These are phyloP conservation scores for Ephydatia muelleri DNA, from an alignment of 37 sponge, comb jelly and placozoan genomes.

Conservation along the genomic window DNA sequence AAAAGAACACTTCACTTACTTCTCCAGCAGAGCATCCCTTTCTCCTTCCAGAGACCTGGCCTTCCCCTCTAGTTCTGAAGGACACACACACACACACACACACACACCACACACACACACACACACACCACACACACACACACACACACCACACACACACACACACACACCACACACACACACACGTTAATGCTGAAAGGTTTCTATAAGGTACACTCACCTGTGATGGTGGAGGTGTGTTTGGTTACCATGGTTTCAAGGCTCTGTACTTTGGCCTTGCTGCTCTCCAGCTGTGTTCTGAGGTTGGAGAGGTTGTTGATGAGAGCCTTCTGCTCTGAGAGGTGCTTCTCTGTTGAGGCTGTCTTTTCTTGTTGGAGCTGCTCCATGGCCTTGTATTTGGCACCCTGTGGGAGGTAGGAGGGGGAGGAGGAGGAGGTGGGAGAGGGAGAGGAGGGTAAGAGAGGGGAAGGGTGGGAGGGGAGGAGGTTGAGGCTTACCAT, in stretches of 20 bases:
- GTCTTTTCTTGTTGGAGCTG: slow-evolving; percentile 7
- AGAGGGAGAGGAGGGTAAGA: not conserved
- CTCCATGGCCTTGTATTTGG: not conserved
- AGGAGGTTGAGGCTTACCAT: not conserved
- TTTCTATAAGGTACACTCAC: slow-evolving; percentile 2
- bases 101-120: slow-evolving; percentile 23
- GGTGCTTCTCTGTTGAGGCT: slow-evolving; percentile 21
- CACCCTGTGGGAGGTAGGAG: not conserved
- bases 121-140: slow-evolving; percentile 20
- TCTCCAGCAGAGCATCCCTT: slow-evolving; percentile 53
- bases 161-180: slow-evolving; percentile 29
- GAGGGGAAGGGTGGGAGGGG: not conserved
- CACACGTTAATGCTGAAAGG: not conserved
- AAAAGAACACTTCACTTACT: slow-evolving; percentile 34
- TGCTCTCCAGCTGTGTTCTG: slow-evolving; percentile 53
- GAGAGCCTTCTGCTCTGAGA: slow-evolving; percentile 44
- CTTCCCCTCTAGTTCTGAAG: slow-evolving; percentile 43
- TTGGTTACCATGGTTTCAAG: slow-evolving; percentile 8
- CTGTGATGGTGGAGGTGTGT: slow-evolving; percentile 6
- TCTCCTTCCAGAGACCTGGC: slow-evolving; percentile 59
- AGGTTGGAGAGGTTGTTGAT: slow-evolving; percentile 60
- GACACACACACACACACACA: not conserved
- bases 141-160: slow-evolving; percentile 1
- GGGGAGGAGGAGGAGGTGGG: no score
- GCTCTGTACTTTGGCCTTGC: slow-evolving; percentile 23